Evolutionary conservation across 2,888 invertebrate genomes (phyloP).

Genomic region (Cheilosia pagana): DNA sequence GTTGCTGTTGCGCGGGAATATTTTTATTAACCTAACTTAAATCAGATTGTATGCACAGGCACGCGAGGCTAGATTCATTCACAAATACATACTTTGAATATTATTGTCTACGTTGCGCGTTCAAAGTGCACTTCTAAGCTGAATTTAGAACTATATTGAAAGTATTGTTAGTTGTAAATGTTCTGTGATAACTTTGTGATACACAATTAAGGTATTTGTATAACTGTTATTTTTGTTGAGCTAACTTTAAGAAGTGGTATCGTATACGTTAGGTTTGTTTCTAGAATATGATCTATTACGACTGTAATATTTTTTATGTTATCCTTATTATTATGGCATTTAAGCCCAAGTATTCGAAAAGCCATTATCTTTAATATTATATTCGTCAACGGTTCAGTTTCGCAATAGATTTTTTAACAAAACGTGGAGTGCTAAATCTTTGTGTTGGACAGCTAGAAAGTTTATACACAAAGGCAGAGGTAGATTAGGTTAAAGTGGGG

Average conservation of each 20-base stretch:
- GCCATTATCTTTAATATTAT: too few relatives aligned
- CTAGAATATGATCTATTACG: too few relatives aligned
- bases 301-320: too few relatives aligned
- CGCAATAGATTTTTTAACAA: too few relatives aligned
- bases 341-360: too few relatives aligned
- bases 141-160: neutral
- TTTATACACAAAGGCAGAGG: too few relatives aligned
- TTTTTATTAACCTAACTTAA: constrained; percentile 33
- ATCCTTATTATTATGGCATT: too few relatives aligned
- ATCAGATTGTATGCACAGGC: neutral
- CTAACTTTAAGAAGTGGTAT: constrained; percentile 8
- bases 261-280: neutral
- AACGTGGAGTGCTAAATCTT: too few relatives aligned
- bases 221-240: neutral
- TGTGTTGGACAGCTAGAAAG: too few relatives aligned
- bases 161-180: constrained; percentile 33
- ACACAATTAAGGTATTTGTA: neutral
- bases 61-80: neutral
- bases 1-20: constrained; percentile 28
- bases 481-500: too few relatives aligned
- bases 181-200: constrained; percentile 69
- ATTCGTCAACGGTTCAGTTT: too few relatives aligned
- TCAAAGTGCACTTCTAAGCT: constrained; percentile 8
- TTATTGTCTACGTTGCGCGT: neutral
- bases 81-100: neutral